These are phyloP conservation scores for Phrynosoma blainvillii DNA, from an alignment of 2,113 vertebrate species.

Conservation along the genomic window DNA sequence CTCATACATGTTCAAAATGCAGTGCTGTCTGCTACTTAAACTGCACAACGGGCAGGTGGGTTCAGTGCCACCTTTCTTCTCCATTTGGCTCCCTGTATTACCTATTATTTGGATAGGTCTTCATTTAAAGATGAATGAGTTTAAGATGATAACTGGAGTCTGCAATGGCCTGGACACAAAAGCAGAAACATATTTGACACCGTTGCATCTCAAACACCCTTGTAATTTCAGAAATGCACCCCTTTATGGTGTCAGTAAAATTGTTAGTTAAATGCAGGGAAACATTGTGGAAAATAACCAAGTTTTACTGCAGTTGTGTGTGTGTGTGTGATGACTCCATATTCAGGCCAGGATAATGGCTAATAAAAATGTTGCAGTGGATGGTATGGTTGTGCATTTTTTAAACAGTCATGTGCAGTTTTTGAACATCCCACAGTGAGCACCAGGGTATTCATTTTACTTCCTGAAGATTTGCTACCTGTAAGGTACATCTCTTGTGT, in stretches of 20 bases:
- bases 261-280: slow-evolving; percentile 60
- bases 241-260: slow-evolving; percentile 70
- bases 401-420: slow-evolving; percentile 30
- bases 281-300: slow-evolving; percentile 67
- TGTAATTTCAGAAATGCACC: slow-evolving; percentile 60
- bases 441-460: not conserved
- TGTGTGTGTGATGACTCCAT: slow-evolving; percentile 44
- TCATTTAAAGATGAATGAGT: not conserved
- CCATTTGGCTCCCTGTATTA: not conserved
- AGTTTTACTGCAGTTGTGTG: slow-evolving; percentile 55
- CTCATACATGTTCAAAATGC: not conserved
- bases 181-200: slow-evolving; percentile 50
- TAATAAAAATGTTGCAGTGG: slow-evolving; percentile 63
- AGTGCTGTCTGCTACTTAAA: not conserved
- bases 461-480: slow-evolving; percentile 35
- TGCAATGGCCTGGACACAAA: slow-evolving; percentile 54
- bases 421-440: slow-evolving; percentile 24
- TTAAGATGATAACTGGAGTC: slow-evolving; percentile 24
- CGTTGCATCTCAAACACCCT: slow-evolving; percentile 42
- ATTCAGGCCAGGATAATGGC: slow-evolving; percentile 57
- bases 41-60: not conserved
- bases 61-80: not conserved
- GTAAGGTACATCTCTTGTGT: slow-evolving; percentile 34
- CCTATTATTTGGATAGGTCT: too few relatives aligned
- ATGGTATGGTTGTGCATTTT: slow-evolving; percentile 39